Evolutionary conservation across 1,140 invertebrate species (phyloP).

Genomic region (Andricus grossulariae): DNA sequence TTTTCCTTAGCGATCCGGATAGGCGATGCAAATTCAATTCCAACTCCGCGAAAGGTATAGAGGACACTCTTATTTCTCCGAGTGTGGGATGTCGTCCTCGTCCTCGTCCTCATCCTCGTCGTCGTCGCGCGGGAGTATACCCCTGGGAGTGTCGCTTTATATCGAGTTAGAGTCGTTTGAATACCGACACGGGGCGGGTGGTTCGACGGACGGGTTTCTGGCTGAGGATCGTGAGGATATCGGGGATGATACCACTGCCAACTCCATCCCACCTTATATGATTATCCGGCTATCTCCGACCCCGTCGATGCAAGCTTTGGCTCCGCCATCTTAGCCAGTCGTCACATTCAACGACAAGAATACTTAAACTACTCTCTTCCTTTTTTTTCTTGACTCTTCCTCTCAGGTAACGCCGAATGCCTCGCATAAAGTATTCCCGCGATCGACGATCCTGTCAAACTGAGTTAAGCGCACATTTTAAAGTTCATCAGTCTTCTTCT

Average conservation of each 20-base stretch:
- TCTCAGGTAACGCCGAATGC: constrained; percentile 60
- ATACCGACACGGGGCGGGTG: constrained; percentile 59
- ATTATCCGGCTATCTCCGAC: constrained; percentile 64
- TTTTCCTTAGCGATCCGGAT: constrained; percentile 47
- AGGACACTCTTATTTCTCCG: constrained; percentile 48
- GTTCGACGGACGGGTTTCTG: no score
- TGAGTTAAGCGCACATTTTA: constrained; percentile 63
- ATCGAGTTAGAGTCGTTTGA: constrained; percentile 74
- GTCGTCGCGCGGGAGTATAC: constrained; percentile 52
- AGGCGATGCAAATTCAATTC: constrained; percentile 72
- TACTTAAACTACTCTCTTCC: constrained; percentile 66
- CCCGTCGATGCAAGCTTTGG: constrained; percentile 34
- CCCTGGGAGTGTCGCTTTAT: constrained; percentile 69
- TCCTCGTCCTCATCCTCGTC: no score
- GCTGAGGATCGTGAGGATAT: constrained; percentile 47
- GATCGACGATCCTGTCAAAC: constrained; percentile 55
- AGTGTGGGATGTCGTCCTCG: constrained; percentile 48
- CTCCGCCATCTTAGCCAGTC: constrained; percentile 54
- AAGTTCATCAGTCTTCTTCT: no score
- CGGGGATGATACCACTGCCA: constrained; percentile 64
- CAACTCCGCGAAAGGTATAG: constrained; percentile 54
- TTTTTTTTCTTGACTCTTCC: neutral
- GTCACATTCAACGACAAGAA: constrained; percentile 67
- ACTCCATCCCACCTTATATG: constrained; percentile 60
- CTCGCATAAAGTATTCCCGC: constrained; percentile 73